Percentiles rank a stretch among this genome's conserved stretches.
Evolutionary conservation across 1,140 invertebrate species (phyloP).

Genomic region (Dufourea novaeangliae): DNA sequence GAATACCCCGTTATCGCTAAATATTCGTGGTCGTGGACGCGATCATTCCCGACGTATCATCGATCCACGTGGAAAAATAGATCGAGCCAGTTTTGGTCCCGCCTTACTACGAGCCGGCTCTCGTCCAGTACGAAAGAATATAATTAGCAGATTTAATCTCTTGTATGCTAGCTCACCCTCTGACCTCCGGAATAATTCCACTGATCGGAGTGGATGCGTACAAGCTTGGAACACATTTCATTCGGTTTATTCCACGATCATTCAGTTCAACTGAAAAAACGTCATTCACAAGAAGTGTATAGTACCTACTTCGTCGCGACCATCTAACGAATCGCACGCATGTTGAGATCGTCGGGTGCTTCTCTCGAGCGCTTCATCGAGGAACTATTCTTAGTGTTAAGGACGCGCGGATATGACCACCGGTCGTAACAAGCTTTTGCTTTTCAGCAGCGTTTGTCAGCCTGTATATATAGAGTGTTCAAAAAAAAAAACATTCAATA

Average conservation of each 20-base stretch:
- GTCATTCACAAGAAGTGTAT: no score
- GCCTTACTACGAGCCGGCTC: not conserved
- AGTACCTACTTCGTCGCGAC: not conserved
- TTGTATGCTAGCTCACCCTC: constrained; percentile 57
- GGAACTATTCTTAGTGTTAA: constrained; percentile 32
- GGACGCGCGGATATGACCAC: not conserved
- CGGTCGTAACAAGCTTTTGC: constrained; percentile 2
- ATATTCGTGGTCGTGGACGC: not conserved
- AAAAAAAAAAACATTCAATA: no score
- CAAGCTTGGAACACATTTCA: not conserved
- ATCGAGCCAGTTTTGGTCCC: not conserved
- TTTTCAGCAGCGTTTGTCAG: not conserved
- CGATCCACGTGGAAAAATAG: not conserved
- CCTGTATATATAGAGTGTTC: no score
- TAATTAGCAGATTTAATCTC: constrained; percentile 66
- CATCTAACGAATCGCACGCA: not conserved
- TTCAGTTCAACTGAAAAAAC: no score
- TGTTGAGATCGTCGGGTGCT: not conserved
- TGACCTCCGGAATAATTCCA: constrained; percentile 76
- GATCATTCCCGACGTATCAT: not conserved
- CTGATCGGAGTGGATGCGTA: constrained; percentile 29
- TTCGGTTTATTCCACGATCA: not conserved
- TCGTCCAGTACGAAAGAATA: constrained; percentile 52
- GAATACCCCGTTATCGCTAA: not conserved
- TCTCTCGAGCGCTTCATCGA: no score